Evolutionary conservation across 2,888 invertebrate genomes (phyloP), one percentile per base, ranked within the genome.

Genomic region (Hydroisotoma schaefferi): DNA sequence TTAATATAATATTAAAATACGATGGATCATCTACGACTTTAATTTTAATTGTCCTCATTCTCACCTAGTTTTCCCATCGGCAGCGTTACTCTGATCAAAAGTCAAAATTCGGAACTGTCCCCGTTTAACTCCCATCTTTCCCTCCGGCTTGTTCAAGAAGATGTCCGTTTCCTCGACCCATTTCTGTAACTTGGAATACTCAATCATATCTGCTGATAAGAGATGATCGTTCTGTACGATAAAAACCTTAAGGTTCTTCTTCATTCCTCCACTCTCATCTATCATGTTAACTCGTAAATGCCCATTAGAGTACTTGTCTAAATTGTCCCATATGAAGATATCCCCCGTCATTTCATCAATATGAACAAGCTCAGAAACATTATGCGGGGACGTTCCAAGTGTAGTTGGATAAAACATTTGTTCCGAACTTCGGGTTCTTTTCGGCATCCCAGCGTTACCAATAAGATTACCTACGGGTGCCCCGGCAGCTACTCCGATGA

Each of bases 11-110:
- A 28, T 12, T 27, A 27, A 23, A 8, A 47, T 47, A 23, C 15
- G n/a, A 18, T 43, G 33, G 6, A 22, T 6, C 25, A n/a, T 56
- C 6, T 26, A 20, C 48, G 22, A 56, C 15, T 48, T 18, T 23
- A 18, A 49, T 29, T 49, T 26, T 5, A 20, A 46, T 33, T 56
- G 25, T 10, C 25, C 8, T 47, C 15, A 23, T 15, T 28, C 55
- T 67, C 63, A 72, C 72, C 66, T 72, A 27, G 72, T 72, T 51
- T 67, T 63, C 23, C 72, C 72, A 51, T 72, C 72, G 4, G 59
- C 61, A 2, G 69, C 64, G 53, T 68, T 68, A 15, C 65, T 67
- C 38, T 69, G 66, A 27, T 70, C 72, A 65, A 72, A 72, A 2
- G 69, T 69, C 8, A 72, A 47, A 23, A 70, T 51, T 29, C 63